A percentile compares a stretch with the other conserved stretches of the same genome.
Evolutionary conservation across 2,797 vertebrate genomes (phyloP).

Genomic region (Harpagifer antarcticus): DNA sequence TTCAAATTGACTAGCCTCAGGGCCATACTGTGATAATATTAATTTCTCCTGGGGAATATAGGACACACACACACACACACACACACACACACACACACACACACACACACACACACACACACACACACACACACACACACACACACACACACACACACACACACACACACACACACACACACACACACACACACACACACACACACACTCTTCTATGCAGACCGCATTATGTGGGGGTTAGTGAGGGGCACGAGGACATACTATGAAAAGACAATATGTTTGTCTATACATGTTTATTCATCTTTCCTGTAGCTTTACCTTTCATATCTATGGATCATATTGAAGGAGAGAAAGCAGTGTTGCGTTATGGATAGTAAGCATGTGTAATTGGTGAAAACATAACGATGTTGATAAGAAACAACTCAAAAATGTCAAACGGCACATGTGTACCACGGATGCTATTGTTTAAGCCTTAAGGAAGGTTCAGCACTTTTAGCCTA

Average conservation of each 20-base stretch:
- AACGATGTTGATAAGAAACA: background rate
- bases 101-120: too few species aligned
- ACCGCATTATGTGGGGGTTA: background rate
- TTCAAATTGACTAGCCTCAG: conserved; percentile 44
- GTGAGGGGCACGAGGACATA: conserved; percentile 1
- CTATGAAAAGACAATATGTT: background rate
- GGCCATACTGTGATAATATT: conserved; percentile 38
- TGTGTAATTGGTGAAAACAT: background rate
- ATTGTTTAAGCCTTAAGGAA: background rate
- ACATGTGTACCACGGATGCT: background rate
- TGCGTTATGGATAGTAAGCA: background rate
- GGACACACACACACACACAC: background rate
- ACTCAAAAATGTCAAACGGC: background rate
- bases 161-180: too few species aligned
- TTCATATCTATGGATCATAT: background rate
- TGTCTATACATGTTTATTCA: background rate
- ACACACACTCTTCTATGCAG: conserved; percentile 4
- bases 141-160: too few species aligned
- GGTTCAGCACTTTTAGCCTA: background rate
- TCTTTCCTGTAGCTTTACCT: background rate
- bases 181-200: too few species aligned
- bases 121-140: too few species aligned
- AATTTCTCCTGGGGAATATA: conserved; percentile 48
- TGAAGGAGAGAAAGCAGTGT: background rate
- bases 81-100: conserved; percentile 9